Evolutionary conservation across 1,140 invertebrate species (phyloP).

Genomic region (Drosophila subpulchrella): DNA sequence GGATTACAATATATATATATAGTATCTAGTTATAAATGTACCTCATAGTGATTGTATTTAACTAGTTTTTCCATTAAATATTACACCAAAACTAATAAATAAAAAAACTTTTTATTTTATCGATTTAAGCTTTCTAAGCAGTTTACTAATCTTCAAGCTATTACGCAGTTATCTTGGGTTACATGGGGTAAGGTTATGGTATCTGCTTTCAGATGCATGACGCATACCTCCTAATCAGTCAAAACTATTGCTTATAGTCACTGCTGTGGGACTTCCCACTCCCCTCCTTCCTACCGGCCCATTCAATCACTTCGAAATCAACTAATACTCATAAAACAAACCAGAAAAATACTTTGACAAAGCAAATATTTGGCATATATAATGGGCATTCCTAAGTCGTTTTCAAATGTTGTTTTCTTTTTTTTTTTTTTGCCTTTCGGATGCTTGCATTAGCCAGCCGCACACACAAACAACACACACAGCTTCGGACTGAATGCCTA

Average conservation of each 20-base stretch:
- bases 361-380: slow-evolving; percentile 63
- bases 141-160: not conserved
- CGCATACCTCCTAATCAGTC: slow-evolving; percentile 35
- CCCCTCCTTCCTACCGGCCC: slow-evolving; percentile 15
- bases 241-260: slow-evolving; percentile 34
- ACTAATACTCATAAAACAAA: slow-evolving; percentile 53
- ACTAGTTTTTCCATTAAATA: too few species aligned
- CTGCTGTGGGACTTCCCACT: not conserved
- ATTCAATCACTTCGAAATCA: slow-evolving; percentile 46
- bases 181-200: slow-evolving; percentile 1
- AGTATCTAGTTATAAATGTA: too few species aligned
- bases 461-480: slow-evolving; percentile 22
- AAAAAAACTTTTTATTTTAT: too few species aligned
- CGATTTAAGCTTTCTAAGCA: slow-evolving; percentile 1
- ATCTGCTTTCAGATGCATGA: slow-evolving; percentile 16
- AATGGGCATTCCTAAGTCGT: slow-evolving; percentile 53
- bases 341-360: slow-evolving; percentile 60
- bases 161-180: slow-evolving; percentile 41
- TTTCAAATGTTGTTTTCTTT: slow-evolving; percentile 42
- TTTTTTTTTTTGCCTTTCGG: slow-evolving; percentile 31
- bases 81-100: too few species aligned
- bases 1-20: too few species aligned
- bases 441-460: slow-evolving; percentile 63
- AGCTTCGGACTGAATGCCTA: slow-evolving; percentile 53
- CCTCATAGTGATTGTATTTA: too few species aligned